phyloP scores from a whole-genome alignment of 2,113 vertebrate species.

The Jacana jacana region DNA sequence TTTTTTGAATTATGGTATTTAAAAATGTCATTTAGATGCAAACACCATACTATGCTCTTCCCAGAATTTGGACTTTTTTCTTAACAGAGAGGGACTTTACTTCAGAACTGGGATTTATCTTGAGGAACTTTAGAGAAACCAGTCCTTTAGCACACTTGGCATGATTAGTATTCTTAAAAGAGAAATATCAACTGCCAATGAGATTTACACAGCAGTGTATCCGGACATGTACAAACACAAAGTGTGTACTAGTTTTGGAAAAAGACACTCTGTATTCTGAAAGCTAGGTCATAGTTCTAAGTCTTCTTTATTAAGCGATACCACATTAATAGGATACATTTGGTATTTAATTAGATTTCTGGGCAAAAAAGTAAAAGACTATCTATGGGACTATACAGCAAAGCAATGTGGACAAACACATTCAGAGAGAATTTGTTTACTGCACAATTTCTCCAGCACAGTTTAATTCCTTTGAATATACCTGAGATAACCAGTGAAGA shows the following conservation, averaged over 20 bases:
- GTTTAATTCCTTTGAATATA: not conserved
- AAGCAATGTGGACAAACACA: not conserved
- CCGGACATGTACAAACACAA: not conserved
- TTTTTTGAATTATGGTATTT: not conserved
- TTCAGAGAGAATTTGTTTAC: not conserved
- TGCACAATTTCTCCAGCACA: not conserved
- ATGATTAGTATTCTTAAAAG: not conserved
- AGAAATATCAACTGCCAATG: not conserved
- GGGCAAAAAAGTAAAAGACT: not conserved
- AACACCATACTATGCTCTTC: not conserved
- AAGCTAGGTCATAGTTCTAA: not conserved
- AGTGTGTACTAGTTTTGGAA: not conserved
- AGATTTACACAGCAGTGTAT: not conserved
- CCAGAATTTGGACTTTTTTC: not conserved
- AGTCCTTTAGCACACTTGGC: not conserved
- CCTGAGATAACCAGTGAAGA: not conserved
- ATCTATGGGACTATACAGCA: not conserved
- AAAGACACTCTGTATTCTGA: not conserved
- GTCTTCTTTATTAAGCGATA: not conserved
- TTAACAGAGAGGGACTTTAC: not conserved
- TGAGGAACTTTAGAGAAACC: not conserved
- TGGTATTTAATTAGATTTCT: not conserved
- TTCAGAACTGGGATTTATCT: not conserved
- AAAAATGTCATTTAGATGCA: not conserved
- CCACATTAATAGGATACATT: not conserved